phyloP scores from a whole-genome alignment of 2,113 vertebrate species.

The Microcebus jonahi region DNA sequence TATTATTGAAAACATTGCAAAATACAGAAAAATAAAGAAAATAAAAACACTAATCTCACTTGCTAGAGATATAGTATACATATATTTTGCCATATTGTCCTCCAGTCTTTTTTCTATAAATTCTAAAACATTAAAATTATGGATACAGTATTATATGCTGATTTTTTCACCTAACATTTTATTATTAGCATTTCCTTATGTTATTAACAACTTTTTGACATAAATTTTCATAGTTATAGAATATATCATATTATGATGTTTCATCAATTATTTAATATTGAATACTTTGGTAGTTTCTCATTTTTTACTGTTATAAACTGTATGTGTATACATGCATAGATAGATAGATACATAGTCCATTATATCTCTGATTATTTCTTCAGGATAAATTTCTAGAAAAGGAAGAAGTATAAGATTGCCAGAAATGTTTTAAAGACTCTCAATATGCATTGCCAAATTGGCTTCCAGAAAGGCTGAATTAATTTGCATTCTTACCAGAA shows the following conservation, averaged over 20 bases:
- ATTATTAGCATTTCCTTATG: background rate
- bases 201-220: background rate
- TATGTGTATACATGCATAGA: background rate
- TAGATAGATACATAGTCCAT: background rate
- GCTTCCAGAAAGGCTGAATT: background rate
- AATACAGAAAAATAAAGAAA: background rate
- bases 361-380: slow-evolving; percentile 8
- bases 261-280: background rate
- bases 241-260: background rate
- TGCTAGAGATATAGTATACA: background rate
- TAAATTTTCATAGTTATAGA: background rate
- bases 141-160: background rate
- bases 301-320: background rate
- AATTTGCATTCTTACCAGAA: background rate
- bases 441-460: background rate
- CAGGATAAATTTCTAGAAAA: slow-evolving; percentile 12
- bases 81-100: background rate
- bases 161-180: background rate
- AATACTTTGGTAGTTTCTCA: background rate
- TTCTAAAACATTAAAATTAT: background rate
- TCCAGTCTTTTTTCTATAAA: background rate
- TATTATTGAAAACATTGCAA: background rate
- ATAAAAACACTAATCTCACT: background rate
- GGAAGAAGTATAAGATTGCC: background rate
- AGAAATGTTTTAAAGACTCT: background rate